Conservation (phyloP, 1,140 invertebrate genomes). For the Drosophila lacteicornis region DNA sequence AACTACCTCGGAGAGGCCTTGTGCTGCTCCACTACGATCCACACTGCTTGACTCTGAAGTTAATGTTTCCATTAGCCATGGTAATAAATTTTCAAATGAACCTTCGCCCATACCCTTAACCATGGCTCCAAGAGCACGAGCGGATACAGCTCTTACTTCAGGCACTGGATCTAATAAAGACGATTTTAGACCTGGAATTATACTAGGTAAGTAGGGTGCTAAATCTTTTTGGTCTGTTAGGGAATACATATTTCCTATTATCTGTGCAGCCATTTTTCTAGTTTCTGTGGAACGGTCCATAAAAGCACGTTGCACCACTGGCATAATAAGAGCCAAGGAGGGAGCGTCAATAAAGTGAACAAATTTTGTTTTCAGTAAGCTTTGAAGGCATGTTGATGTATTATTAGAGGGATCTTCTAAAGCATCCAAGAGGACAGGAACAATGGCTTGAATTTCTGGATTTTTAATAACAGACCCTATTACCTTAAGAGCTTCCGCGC, state of each 20-base stretch:
- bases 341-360: conserved; percentile 99
- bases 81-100: conserved; percentile 97
- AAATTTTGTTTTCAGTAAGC: conserved; percentile 98
- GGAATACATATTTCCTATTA: conserved; percentile 99
- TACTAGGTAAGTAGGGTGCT: conserved; percentile 97
- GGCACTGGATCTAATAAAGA: conserved; percentile 99
- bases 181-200: conserved; percentile 98
- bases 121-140: conserved; percentile 98
- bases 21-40: conserved; percentile 98
- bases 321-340: conserved; percentile 99
- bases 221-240: conserved; percentile 99
- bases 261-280: conserved; percentile 99
- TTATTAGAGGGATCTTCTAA: conserved; percentile 98
- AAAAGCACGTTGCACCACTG: conserved; percentile 98
- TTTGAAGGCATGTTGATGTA: conserved; percentile 96
- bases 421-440: conserved; percentile 95
- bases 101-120: conserved; percentile 97
- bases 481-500: conserved; percentile 96
- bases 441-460: conserved; percentile 99
- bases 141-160: conserved; percentile 96
- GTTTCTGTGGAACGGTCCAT: conserved; percentile 98
- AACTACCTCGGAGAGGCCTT: conserved; percentile 97
- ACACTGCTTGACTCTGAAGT: conserved; percentile 98
- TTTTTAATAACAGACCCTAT: conserved; percentile 99
- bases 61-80: conserved; percentile 99